Evolutionary conservation across 2,113 vertebrate genomes (phyloP).

Genomic region (Aspiorhynchus laticeps): DNA sequence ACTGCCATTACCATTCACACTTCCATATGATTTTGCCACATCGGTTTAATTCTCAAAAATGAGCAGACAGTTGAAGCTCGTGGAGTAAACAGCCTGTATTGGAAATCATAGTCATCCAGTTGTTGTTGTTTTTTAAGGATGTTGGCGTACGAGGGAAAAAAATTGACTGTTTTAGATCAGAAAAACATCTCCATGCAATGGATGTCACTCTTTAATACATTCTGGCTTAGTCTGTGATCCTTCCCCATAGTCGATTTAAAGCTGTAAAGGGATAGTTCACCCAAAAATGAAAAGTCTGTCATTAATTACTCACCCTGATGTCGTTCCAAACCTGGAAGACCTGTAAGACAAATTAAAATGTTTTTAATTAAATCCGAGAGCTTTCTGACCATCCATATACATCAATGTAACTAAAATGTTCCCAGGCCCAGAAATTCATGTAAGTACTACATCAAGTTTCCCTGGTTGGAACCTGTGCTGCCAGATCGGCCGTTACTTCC

Average conservation of each 20-base stretch:
- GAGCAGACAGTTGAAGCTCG: background rate
- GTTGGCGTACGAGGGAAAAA: background rate
- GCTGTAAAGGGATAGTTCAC: background rate
- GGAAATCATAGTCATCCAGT: no score
- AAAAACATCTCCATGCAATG: conserved; percentile 27
- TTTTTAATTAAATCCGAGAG: no score
- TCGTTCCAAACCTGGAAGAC: no score
- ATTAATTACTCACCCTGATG: no score
- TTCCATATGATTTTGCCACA: background rate
- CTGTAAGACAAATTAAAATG: no score
- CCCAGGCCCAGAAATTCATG: background rate
- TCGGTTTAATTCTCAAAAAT: background rate
- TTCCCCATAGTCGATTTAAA: background rate
- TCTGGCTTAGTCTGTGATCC: background rate
- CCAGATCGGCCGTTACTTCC: conserved; percentile 57
- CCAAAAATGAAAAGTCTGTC: no score
- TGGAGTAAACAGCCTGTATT: background rate
- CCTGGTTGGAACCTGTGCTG: background rate
- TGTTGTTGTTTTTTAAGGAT: background rate
- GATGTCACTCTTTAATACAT: conserved; percentile 24
- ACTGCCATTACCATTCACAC: background rate
- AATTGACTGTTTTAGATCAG: conserved; percentile 2
- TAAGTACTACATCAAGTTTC: background rate
- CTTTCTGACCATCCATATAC: no score
- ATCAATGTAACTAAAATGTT: no score